Evolutionary conservation across 2,888 invertebrate species (phyloP).

Genomic region (Drosophila austrosaltans): DNA sequence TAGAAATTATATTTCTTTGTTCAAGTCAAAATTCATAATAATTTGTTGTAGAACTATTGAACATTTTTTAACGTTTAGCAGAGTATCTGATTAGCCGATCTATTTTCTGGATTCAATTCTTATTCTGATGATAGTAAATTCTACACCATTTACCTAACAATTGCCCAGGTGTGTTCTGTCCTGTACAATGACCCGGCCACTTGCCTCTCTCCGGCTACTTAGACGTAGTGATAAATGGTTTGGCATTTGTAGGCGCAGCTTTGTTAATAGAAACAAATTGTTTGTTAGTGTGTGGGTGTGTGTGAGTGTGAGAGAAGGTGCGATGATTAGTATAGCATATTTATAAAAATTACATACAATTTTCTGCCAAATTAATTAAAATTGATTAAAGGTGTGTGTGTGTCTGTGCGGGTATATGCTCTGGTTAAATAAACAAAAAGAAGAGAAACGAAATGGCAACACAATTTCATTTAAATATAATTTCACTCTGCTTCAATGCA

Average conservation of each 20-base stretch:
- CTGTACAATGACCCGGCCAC: slow-evolving; percentile 33
- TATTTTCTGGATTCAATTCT: slow-evolving; percentile 7
- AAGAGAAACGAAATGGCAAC: slow-evolving; percentile 19
- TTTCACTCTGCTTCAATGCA: slow-evolving; percentile 22
- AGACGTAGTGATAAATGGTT: slow-evolving; percentile 65
- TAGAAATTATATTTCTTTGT: neutral
- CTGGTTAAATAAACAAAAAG: neutral
- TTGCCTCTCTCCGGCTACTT: slow-evolving; percentile 12
- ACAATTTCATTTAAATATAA: slow-evolving; percentile 57
- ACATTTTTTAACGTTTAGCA: slow-evolving; percentile 3
- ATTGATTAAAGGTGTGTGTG: slow-evolving; percentile 59
- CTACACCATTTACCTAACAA: slow-evolving; percentile 59
- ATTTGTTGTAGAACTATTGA: too few species aligned
- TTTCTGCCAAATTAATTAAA: slow-evolving; percentile 66
- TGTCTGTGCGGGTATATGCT: slow-evolving; percentile 5
- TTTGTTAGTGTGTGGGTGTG: slow-evolving; percentile 42
- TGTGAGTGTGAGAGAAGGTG: slow-evolving; percentile 12
- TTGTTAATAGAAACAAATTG: slow-evolving; percentile 77
- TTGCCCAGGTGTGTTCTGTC: slow-evolving; percentile 62
- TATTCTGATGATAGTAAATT: slow-evolving; percentile 35
- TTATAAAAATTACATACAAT: slow-evolving; percentile 69
- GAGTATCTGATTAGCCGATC: slow-evolving; percentile 28
- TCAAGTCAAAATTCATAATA: too few species aligned
- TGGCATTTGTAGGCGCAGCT: slow-evolving; percentile 75
- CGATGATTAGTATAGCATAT: slow-evolving; percentile 71